Base-by-base conservation (phyloP, 2,888 invertebrate genomes). In the Xestia c-nigrum region DNA sequence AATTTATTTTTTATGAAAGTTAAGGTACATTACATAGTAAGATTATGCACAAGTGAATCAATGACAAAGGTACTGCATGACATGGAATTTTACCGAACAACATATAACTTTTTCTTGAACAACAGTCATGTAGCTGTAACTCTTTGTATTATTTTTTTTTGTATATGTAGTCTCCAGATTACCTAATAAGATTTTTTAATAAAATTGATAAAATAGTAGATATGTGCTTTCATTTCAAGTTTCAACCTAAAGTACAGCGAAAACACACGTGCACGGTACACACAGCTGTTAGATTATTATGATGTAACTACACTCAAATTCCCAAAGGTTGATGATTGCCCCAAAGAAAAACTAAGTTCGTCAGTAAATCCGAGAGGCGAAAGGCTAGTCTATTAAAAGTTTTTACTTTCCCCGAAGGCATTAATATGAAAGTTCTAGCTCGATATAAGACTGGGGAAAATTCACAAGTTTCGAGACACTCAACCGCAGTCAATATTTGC, bases 401-500 rank as follows among this genome's bases (percentile, higher is more conserved):
- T 89, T 80, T 83, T 85, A 86, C 87, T 85, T 86, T 85, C 81
- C 80, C 85, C 72, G 66, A 80, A 84, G 84, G 84, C 82, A 85
- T 87, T 88, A 89, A 86, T 85, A 87, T 79, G 87, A 72, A 87
- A 89, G 88, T 89, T 90, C 80, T 86, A 83, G 83, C 76, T 85
- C 79, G 85, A 87, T 85, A 87, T 85, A 87, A 87, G 88, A 76
- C 87, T 85, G 76, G 79, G 84, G 89, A 88, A 92, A 90, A 90
- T 88, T 89, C 88, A 74, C 75, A 91, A 93, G 89, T 89, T 91
- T 89, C 85, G 71, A 86, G 85, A 89, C 90, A 88, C 91, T 91
- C 86, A 81, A 86, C 91, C 88, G 88, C 89, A 90, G 92, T 90
- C 91, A 93, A 94, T 94, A 93, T 94, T 94, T 92, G 91, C 86